Evolutionary conservation across 2,888 invertebrate genomes (phyloP).

Genomic region (Eupithecia subumbrata): DNA sequence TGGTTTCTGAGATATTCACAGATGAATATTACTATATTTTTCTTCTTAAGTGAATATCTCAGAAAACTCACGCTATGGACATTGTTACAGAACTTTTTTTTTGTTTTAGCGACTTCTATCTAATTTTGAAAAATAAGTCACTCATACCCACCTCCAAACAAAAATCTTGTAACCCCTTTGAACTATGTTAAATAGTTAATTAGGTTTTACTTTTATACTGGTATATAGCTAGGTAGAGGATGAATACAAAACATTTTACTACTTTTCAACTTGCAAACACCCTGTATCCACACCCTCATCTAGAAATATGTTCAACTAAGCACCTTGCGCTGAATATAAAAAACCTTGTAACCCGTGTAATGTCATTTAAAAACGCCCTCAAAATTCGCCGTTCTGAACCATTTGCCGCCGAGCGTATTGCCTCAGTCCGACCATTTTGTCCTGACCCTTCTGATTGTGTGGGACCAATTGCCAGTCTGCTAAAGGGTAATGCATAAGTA

Average conservation of each 20-base stretch:
- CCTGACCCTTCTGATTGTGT: constrained; percentile 41
- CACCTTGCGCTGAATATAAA: constrained; percentile 70
- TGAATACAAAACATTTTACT: neutral
- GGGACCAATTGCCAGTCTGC: neutral
- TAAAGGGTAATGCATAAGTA: neutral
- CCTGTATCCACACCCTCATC: constrained; percentile 49
- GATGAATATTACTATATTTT: no score
- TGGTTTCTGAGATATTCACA: no score
- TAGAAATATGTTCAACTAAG: constrained; percentile 71
- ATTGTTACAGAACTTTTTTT: no score
- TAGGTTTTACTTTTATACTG: no score
- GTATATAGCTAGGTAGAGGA: no score
- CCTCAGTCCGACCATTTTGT: constrained; percentile 56
- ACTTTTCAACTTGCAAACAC: constrained; percentile 37
- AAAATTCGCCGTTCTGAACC: constrained; percentile 71
- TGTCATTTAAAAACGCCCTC: constrained; percentile 77
- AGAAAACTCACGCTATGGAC: no score
- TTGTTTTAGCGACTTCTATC: no score
- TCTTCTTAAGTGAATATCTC: no score
- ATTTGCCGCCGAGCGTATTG: constrained; percentile 71
- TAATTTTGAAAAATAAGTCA: no score
- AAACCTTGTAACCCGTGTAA: constrained; percentile 76
- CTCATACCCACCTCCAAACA: no score
- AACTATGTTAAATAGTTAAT: no score
- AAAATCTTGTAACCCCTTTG: no score